Base-by-base conservation (phyloP, 2,113 vertebrate genomes). In the Collichthys lucidus region DNA sequence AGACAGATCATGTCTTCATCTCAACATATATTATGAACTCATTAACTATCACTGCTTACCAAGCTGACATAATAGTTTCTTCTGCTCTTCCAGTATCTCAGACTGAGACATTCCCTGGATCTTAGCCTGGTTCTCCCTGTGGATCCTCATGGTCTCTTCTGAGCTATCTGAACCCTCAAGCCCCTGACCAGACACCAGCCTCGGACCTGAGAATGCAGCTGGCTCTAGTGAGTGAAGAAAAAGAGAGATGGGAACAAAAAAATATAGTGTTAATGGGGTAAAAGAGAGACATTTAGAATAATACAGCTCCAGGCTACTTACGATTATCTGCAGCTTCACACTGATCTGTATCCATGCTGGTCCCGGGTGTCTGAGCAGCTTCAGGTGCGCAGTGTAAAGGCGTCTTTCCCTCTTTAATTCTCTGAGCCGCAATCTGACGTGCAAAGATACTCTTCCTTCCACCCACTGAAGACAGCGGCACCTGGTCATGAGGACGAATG, bases 381-480 rank as follows among this genome's bases (percentile, higher is more conserved):
- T 66, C 74, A 70, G 86, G 31, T 63, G 74, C 42, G 16, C 49
- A 69, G 24, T 64, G 59, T 68, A 84, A 77, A 1, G 53, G 49
- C 4, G 29, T n/a, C 55, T 69, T 82, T 47, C 69, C 91, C 80
- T 96, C 95, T 73, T 93, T 91, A 3, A 89, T 79, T 81, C 91
- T 96, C 86, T 95, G 96, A 24, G 96, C 96, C 86, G 96, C 97
- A 86, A 98, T 96, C 88, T 99, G 97, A 66, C 95, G 95, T 17
- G 98, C 97, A 95, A 99, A 99, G 88, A 99, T 97, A 77, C 98
- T 99, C 92, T 91, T 97, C 87, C 92, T 97, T 57, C 91, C 95
- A 91, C 90, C 90, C 57, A 79, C 35, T 16, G 76, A 83, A 4
- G 85, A 78, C 57, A 35, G 55, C n/a, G 87, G 86, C 17, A 60